These are phyloP conservation scores for Drosophila sp. DNA, from an alignment of 1,140 invertebrate genomes.

Conservation along the genomic window DNA sequence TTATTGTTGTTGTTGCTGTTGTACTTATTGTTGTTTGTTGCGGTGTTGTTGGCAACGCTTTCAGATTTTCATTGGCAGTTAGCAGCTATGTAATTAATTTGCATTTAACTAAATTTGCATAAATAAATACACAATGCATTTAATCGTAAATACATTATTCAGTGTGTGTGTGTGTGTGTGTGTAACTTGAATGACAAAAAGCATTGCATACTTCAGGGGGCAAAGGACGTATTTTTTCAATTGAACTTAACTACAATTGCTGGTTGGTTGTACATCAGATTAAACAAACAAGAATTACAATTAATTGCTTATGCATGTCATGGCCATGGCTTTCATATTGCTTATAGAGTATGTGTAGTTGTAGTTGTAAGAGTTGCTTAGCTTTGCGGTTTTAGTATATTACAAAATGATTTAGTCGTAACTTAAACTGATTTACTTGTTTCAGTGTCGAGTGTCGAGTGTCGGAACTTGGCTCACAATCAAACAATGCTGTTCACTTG, in stretches of 20 bases:
- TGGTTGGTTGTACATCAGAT: conserved; percentile 33
- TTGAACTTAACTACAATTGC: conserved; percentile 38
- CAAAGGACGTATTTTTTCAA: conserved; percentile 1
- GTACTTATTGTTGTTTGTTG: conserved; percentile 55
- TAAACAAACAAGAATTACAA: conserved; percentile 41
- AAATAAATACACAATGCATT: conserved; percentile 74
- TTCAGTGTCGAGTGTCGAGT: conserved; percentile 35
- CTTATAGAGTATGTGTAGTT: conserved; percentile 31
- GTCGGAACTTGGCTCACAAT: conserved; percentile 79
- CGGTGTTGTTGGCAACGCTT: conserved; percentile 31
- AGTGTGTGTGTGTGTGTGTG: conserved; percentile 9
- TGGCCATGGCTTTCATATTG: conserved; percentile 33
- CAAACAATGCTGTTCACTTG: conserved; percentile 72
- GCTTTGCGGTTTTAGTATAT: conserved; percentile 73
- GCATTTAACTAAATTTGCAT: conserved; percentile 82
- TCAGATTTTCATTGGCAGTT: conserved; percentile 67
- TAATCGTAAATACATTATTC: conserved; percentile 34
- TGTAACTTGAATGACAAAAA: conserved; percentile 24
- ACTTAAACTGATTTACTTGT: conserved; percentile 47
- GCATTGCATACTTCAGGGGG: conserved; percentile 28
- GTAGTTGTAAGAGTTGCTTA: conserved; percentile 69
- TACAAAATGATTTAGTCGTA: conserved; percentile 77
- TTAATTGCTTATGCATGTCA: conserved; percentile 23
- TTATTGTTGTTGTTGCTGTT: conserved; percentile 43
- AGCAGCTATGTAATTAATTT: conserved; percentile 76